These are phyloP conservation scores for Subanguina moxae DNA, from an alignment of 1,140 invertebrate genomes.

Conservation along the genomic window DNA sequence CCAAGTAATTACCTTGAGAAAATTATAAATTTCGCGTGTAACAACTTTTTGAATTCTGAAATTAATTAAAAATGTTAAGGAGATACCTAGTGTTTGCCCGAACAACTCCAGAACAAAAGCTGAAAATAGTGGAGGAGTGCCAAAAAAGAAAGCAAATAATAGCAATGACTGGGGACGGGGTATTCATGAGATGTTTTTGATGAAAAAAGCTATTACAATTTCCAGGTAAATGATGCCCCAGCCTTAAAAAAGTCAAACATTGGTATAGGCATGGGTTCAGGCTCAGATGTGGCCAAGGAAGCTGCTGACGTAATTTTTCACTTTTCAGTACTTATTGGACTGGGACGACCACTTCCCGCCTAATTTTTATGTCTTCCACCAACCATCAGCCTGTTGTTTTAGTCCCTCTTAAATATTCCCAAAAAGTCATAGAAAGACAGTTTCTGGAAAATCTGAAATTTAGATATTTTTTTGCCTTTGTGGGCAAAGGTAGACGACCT, in stretches of 20 bases:
- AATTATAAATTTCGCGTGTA: too few relatives aligned
- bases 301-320: constrained; percentile 59
- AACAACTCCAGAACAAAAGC: constrained; percentile 76
- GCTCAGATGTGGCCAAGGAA: constrained; percentile 45
- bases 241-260: constrained; percentile 76
- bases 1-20: constrained; percentile 63
- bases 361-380: too few relatives aligned
- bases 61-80: too few relatives aligned
- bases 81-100: constrained; percentile 71
- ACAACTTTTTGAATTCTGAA: too few relatives aligned
- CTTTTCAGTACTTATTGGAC: not conserved
- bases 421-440: too few relatives aligned
- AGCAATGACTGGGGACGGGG: constrained; percentile 74
- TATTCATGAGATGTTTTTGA: too few relatives aligned
- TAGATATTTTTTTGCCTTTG: not conserved
- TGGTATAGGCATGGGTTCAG: constrained; percentile 59
- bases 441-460: not conserved
- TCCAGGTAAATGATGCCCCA: constrained; percentile 72
- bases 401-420: too few relatives aligned
- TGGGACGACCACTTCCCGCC: not conserved
- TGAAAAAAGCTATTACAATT: too few relatives aligned
- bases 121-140: constrained; percentile 76
- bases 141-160: constrained; percentile 73
- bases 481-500: too few relatives aligned
- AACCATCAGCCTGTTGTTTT: too few relatives aligned